Percentiles rank a stretch among this genome's conserved stretches.
These are phyloP conservation scores for Camptogramma bilineatum DNA, from an alignment of 2,888 invertebrate species.

Conservation along the genomic window DNA sequence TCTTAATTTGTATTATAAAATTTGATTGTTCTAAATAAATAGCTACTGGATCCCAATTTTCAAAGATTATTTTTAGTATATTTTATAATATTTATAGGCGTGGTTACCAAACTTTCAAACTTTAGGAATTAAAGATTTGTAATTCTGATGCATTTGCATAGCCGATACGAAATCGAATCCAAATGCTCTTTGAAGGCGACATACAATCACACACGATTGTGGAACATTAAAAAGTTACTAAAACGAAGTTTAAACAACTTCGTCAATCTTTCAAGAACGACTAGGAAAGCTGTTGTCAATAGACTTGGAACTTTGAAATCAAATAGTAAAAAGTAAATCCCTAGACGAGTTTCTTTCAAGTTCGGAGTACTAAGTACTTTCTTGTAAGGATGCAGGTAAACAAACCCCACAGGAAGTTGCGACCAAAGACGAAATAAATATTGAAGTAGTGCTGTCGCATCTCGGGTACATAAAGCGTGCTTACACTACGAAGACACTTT, in stretches of 20 bases:
- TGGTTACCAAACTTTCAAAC: too few relatives aligned
- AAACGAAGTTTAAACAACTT: background rate
- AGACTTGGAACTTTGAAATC: background rate
- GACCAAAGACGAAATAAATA: constrained; percentile 17
- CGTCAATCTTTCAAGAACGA: background rate
- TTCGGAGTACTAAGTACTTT: background rate
- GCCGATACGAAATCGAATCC: too few relatives aligned
- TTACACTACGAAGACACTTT: constrained; percentile 15
- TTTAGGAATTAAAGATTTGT: too few relatives aligned
- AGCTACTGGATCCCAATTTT: too few relatives aligned
- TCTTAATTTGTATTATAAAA: too few relatives aligned
- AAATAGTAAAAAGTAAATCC: background rate
- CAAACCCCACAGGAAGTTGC: constrained; percentile 7
- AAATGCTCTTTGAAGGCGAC: too few relatives aligned
- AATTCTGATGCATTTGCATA: too few relatives aligned
- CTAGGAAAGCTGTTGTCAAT: background rate
- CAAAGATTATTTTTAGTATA: too few relatives aligned
- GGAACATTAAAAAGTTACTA: too few relatives aligned
- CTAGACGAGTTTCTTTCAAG: background rate
- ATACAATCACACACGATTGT: too few relatives aligned
- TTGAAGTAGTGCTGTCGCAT: constrained; percentile 14
- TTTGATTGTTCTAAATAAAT: too few relatives aligned
- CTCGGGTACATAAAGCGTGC: constrained; percentile 19
- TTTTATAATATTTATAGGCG: too few relatives aligned
- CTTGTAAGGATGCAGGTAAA: background rate